phyloP scores from a whole-genome alignment of 2,888 invertebrate species.

The Papilio elwesi region DNA sequence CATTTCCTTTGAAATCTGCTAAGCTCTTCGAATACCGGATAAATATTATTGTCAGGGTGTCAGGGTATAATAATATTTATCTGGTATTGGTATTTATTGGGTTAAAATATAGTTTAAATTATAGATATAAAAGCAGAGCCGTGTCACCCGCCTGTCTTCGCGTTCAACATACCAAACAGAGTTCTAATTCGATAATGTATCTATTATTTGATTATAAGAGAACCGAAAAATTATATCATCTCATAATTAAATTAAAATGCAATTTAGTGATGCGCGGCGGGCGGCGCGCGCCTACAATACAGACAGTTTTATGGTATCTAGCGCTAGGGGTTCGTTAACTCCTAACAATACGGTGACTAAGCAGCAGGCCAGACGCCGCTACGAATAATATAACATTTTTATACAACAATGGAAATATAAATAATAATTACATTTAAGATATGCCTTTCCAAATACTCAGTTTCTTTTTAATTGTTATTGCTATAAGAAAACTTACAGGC shows the following conservation, averaged over 20 bases:
- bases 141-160: slow-evolving; percentile 65
- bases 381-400: slow-evolving; percentile 7
- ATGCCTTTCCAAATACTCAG: neutral
- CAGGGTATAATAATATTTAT: no score
- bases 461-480: slow-evolving; percentile 7
- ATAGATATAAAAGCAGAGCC: slow-evolving; percentile 42
- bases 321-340: slow-evolving; percentile 39
- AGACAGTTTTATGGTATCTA: slow-evolving; percentile 52
- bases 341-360: slow-evolving; percentile 23
- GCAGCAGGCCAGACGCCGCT: slow-evolving; percentile 2
- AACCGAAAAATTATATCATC: slow-evolving; percentile 83
- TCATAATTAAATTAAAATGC: slow-evolving; percentile 83
- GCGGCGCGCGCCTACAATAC: slow-evolving; percentile 65
- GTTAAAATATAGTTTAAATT: slow-evolving; percentile 25
- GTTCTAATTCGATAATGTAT: slow-evolving; percentile 79
- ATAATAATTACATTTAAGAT: neutral
- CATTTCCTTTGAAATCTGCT: no score
- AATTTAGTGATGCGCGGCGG: slow-evolving; percentile 80
- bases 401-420: neutral
- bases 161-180: slow-evolving; percentile 64
- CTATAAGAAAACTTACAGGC: slow-evolving; percentile 21
- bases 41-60: no score
- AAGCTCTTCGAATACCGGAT: no score
- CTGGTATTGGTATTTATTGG: neutral
- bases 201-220: slow-evolving; percentile 79